Evolutionary conservation across 2,888 invertebrate genomes (phyloP).

Genomic region (Tetrapedia diversipes): DNA sequence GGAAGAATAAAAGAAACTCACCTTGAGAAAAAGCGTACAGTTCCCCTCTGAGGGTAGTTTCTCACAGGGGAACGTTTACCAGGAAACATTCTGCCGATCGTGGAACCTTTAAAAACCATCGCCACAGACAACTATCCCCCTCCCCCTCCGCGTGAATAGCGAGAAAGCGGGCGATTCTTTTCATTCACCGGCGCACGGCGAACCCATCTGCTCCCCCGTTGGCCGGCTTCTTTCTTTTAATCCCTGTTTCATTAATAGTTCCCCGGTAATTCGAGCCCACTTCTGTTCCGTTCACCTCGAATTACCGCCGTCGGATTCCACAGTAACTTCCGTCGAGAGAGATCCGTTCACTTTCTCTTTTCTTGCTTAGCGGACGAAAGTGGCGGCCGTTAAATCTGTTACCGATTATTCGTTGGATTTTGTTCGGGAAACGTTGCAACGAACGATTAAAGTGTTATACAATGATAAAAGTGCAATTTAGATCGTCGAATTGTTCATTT

Average conservation of each 20-base stretch:
- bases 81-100: constrained; percentile 10
- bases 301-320: constrained; percentile 25
- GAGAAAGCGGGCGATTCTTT: constrained; percentile 33
- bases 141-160: constrained; percentile 24
- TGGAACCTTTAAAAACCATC: constrained; percentile 17
- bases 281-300: constrained; percentile 35
- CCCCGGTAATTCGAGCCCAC: constrained; percentile 34
- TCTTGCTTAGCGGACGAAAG: background rate
- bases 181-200: constrained; percentile 10
- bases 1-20: background rate
- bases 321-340: constrained; percentile 28
- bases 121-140: constrained; percentile 25
- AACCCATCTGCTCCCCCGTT: constrained; percentile 32
- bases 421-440: too few relatives aligned
- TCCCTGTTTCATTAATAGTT: constrained; percentile 40
- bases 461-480: too few relatives aligned
- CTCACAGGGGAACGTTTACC: constrained; percentile 14
- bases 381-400: background rate
- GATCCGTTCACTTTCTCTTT: constrained; percentile 10
- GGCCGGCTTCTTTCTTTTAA: constrained; percentile 31
- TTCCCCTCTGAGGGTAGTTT: background rate
- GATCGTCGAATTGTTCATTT: too few relatives aligned
- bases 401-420: background rate
- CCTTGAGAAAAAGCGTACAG: background rate
- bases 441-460: too few relatives aligned